Evolutionary conservation across 2,113 vertebrate species (phyloP), one percentile per base, ranked within the genome.

Genomic region (Silurus glanis): DNA sequence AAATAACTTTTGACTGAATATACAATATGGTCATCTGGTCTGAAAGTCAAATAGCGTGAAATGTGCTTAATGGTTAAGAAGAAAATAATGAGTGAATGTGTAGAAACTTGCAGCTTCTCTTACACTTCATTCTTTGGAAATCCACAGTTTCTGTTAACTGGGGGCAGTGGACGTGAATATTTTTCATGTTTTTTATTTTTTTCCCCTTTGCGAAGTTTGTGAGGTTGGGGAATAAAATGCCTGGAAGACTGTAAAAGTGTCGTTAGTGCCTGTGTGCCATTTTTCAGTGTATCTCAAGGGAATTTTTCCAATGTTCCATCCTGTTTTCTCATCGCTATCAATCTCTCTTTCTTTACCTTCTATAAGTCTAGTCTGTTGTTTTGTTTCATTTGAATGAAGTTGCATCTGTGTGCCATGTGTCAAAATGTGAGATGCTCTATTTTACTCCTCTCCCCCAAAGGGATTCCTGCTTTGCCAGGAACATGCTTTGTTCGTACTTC

Each of bases 341-440:
- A 76, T 88, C 75, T 72, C 64, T 85, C 71, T 13, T 37, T 55
- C 14, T 87, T 86, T 83, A 64, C 85, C 76, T 47, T 86, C 64
- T 90, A 19, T 74, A 55, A 37, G 25, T 53, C 59, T 62, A 14
- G 62, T 51, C 61, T 80, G 16, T 83, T 67, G 58, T 47, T 37
- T 82, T 55, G 2, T 55, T 55, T 87, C 85, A 84, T 83, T 83
- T 89, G 87, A 92, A 90, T 66, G 88, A 89, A 90, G 87, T 82
- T 71, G 87, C 17, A 37, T 90, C 71, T 86, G 86, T 79, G 66
- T 62, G 51, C 85, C 59, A 59, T 51, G 80, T 89, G 85, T 86
- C n/a, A 61, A 78, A 87, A 86, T 84, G 89, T 88, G 88, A 90
- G n/a, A 78, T 69, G 83, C 85, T 81, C 87, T 88, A 83, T 83